A percentile compares a stretch with the other conserved stretches of the same genome.
Evolutionary conservation across 2,797 vertebrate species (phyloP).

Genomic region (Enteromius thamalakanensis): DNA sequence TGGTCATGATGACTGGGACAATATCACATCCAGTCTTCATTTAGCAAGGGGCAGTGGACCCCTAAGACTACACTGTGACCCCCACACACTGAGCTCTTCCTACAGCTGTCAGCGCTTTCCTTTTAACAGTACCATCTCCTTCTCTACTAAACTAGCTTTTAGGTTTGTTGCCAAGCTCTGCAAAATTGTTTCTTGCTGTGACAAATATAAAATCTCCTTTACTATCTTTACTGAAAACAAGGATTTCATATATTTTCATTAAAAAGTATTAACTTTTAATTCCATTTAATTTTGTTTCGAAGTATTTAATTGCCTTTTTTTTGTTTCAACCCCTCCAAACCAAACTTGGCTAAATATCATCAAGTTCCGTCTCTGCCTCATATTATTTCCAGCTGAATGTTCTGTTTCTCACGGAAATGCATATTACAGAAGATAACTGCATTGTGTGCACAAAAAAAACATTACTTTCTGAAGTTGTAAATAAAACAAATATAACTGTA

Average conservation of each 20-base stretch:
- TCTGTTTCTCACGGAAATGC: not conserved
- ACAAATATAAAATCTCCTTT: not conserved
- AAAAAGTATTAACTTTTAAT: not conserved
- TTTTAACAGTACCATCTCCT: constrained; percentile 55
- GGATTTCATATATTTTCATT: not conserved
- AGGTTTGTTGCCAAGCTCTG: not conserved
- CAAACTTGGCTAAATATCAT: not conserved
- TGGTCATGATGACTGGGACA: constrained; percentile 69
- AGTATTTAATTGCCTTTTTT: not conserved
- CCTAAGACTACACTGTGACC: constrained; percentile 62
- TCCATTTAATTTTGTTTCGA: not conserved
- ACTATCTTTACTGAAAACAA: not conserved
- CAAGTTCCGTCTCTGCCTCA: not conserved
- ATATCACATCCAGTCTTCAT: constrained; percentile 73
- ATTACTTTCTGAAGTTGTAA: not conserved
- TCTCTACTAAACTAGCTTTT: constrained; percentile 27
- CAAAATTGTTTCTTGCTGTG: not conserved
- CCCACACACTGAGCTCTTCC: constrained; percentile 55
- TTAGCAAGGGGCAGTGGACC: constrained; percentile 70
- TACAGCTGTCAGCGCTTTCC: constrained; percentile 75
- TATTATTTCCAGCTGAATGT: not conserved
- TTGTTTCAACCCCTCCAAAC: not conserved
- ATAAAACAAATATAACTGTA: not conserved
- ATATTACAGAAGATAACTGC: constrained; percentile 15
- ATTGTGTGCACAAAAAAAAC: not conserved